Evolutionary conservation across 2,888 invertebrate genomes (phyloP), one percentile per base, ranked within the genome.

Genomic region (Catocala nupta): DNA sequence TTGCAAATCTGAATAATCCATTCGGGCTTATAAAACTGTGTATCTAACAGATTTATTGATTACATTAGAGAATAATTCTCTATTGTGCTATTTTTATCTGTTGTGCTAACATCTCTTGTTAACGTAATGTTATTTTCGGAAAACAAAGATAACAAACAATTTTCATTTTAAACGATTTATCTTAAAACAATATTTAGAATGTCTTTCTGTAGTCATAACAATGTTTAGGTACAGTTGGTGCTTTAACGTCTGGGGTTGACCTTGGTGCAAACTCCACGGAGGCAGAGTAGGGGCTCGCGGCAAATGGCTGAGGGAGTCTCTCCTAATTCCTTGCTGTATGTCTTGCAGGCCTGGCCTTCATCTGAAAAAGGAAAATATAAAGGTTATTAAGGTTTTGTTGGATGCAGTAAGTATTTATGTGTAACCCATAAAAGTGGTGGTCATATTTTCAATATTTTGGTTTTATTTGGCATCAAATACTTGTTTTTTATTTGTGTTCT

Each of bases 291-390:
- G 0, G 90, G 89, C 1, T 89, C 86, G 1, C 81, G 82, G 70
- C 93, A 94, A n/a, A 94, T 70, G 45, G 92, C 89, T 1, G 90
- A 86, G 1, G 93, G 93, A 16, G 93, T 93, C 65, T 90, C 92
- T 55, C 93, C 93, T 1, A 91, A 68, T 57, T 93, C 93, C 71
- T 88, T 89, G 84, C 91, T 90, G 87, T 93, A 94, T 0, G 73
- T 80, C 79, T 91, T 93, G 83, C 93, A 93, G 0, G 86, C 81
- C 0, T 78, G 77, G 13, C 83, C 82, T 70, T 92, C 89, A 60
- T 71, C 93, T 94, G 84, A 87, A 87, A 52, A 34, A 25, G 25
- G 49, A 55, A 44, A 55, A 48, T 5, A 48, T 0, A 4, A 25
- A 10, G 9, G 25, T 13, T n/a, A 45, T 12, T n/a, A 5, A 45